Evolutionary conservation across 2,888 invertebrate genomes (phyloP), one percentile per base, ranked within the genome.

Genomic region (Netelia melanura): DNA sequence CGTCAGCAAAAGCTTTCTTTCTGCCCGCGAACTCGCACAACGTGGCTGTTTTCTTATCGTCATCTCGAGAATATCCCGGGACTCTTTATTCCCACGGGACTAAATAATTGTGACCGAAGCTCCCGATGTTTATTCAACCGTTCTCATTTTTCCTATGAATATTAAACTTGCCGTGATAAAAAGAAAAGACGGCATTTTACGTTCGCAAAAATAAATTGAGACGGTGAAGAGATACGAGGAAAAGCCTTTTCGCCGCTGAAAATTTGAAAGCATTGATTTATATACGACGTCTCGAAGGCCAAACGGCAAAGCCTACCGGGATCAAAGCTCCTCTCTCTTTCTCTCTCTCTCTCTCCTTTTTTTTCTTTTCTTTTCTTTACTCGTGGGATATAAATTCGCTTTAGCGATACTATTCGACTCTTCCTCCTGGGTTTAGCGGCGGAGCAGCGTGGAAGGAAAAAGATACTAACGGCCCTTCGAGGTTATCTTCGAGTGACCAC

Each of bases 401-500:
- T 70, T 70, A 76, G 56, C 81, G 64, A 58, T 79, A 68, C 52
- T 78, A 38, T 71, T 78, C 74, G 68, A 48, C 25, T 56, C 71
- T 67, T 72, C 52, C 10, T 81, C 43, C 9, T 77, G 43, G 75
- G 67, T 71, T 43, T 68, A 48, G 67, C 10, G 58, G 62, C 70
- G 65, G 64, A 61, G 64, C 64, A 38, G 6, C 38, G 38, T 79
- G 71, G 75, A 72, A 77, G 75, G 62, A 83, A 80, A 38, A 65
- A 72, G 76, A 62, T 74, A 43, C 68, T 72, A 21, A 71, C 58
- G 67, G 61, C 74, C 70, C 67, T 52, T 48, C 21, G 68, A 80
- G 86, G 87, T 87, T 87, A 87, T 87, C 87, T 86, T 81, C 54
- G 48, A 86, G 84, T 85, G 87, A 83, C 87, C 85, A 74, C 80